These are phyloP conservation scores for Babyrousa celebensis DNA, from an alignment of 2,797 vertebrate species.

Conservation along the genomic window DNA sequence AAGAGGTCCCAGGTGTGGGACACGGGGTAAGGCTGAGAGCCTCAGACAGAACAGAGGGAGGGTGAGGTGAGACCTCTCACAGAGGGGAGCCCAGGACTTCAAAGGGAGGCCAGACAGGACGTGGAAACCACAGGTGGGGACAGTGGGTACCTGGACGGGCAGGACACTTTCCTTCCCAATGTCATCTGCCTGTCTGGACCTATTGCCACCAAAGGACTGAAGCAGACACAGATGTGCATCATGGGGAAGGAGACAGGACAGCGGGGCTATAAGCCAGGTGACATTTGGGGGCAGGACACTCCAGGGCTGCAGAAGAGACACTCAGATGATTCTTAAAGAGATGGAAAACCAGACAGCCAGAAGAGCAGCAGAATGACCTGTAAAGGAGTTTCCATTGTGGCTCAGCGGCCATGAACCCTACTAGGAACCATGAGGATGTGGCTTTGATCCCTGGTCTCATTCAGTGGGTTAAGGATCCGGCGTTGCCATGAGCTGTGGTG, in stretches of 20 bases:
- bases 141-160: accelerated
- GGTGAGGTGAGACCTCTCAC: background rate
- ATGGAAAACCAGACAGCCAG: background rate
- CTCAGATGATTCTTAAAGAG: background rate
- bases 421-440: no score
- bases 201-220: background rate
- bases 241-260: background rate
- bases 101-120: background rate
- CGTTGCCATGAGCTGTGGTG: no score
- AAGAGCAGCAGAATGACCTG: background rate
- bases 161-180: background rate
- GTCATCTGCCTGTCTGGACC: background rate
- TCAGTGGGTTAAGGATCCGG: no score
- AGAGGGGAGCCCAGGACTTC: background rate
- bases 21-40: background rate
- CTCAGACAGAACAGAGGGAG: background rate
- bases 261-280: background rate
- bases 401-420: no score
- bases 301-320: no score
- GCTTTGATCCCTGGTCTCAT: no score
- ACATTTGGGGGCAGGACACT: background rate
- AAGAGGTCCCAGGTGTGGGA: background rate
- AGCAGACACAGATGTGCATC: background rate
- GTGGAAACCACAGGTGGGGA: accelerated
- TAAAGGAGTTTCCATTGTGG: no score